Conservation (phyloP, 2,888 invertebrate genomes). For the Pardosa pseudoannulata region DNA sequence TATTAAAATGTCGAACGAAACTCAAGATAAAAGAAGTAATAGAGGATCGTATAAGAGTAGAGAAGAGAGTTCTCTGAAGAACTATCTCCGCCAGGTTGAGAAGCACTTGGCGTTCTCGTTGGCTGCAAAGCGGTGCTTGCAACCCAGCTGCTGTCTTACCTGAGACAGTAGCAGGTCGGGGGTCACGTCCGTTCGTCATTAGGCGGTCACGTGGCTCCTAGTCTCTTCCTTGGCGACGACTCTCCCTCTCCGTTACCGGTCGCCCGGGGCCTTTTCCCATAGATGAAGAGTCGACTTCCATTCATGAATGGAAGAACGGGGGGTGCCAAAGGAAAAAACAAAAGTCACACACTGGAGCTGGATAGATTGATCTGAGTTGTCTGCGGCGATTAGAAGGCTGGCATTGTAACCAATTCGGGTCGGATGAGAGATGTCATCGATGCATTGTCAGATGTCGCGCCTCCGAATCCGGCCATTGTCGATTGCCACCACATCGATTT, state of each 20-base stretch:
- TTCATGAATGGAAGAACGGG: conserved; percentile 60
- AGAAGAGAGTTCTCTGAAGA: too few species aligned
- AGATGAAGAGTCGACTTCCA: background rate
- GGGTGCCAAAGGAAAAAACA: conserved; percentile 6
- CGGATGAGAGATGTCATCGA: background rate
- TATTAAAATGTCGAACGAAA: too few species aligned
- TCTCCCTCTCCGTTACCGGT: conserved; percentile 56
- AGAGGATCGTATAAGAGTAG: too few species aligned
- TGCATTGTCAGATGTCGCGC: too few species aligned
- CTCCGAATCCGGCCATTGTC: too few species aligned
- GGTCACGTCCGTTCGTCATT: conserved; percentile 64
- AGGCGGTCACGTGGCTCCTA: conserved; percentile 50
- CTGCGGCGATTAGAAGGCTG: background rate
- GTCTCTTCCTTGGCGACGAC: background rate
- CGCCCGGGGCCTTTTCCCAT: conserved; percentile 67
- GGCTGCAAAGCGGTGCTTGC: background rate
- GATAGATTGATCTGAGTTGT: background rate
- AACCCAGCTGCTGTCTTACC: conserved; percentile 34
- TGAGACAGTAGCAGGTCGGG: conserved; percentile 46
- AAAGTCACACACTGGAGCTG: background rate
- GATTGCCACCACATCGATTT: too few species aligned
- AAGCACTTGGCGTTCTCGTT: too few species aligned
- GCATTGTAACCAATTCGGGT: background rate
- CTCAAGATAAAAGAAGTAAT: too few species aligned
- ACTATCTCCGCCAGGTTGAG: too few species aligned